Evolutionary conservation across 2,113 vertebrate species (phyloP).

Genomic region (Tautogolabrus adspersus): DNA sequence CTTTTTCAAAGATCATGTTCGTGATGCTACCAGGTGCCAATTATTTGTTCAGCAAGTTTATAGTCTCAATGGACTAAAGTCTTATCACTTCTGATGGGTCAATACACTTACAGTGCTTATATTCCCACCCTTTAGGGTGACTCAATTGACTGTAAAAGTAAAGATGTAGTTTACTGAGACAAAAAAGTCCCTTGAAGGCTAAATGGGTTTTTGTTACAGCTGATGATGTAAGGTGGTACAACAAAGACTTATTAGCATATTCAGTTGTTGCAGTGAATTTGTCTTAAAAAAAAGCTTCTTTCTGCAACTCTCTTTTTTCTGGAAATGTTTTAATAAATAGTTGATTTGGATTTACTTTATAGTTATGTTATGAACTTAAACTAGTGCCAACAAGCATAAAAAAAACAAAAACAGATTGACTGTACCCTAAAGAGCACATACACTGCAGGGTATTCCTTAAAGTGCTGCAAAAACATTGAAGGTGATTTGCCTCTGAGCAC

Average conservation of each 20-base stretch:
- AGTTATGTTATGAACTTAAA: too few relatives aligned
- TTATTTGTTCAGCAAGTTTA: slow-evolving; percentile 20
- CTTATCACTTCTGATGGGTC: slow-evolving; percentile 5
- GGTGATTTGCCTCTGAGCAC: background rate
- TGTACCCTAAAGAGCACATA: background rate
- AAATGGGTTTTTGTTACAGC: too few relatives aligned
- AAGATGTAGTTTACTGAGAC: background rate
- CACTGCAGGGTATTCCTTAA: background rate
- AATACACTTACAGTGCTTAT: slow-evolving; percentile 2
- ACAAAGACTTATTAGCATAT: background rate
- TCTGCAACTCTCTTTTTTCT: too few relatives aligned
- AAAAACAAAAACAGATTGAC: background rate
- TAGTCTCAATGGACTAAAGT: background rate
- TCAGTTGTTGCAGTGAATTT: background rate
- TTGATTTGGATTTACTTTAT: too few relatives aligned
- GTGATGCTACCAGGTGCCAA: too few relatives aligned
- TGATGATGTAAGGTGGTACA: background rate
- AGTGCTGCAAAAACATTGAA: background rate
- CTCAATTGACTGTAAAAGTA: slow-evolving; percentile 1
- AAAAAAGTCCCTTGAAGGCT: too few relatives aligned
- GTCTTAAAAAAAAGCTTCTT: too few relatives aligned
- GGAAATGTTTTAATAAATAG: too few relatives aligned
- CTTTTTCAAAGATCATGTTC: background rate
- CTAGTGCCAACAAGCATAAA: too few relatives aligned
- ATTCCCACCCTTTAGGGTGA: background rate